These are phyloP conservation scores for Lytechinus variegatus DNA, from an alignment of 35 echinoderm and acorn worm species.

Conservation along the genomic window DNA sequence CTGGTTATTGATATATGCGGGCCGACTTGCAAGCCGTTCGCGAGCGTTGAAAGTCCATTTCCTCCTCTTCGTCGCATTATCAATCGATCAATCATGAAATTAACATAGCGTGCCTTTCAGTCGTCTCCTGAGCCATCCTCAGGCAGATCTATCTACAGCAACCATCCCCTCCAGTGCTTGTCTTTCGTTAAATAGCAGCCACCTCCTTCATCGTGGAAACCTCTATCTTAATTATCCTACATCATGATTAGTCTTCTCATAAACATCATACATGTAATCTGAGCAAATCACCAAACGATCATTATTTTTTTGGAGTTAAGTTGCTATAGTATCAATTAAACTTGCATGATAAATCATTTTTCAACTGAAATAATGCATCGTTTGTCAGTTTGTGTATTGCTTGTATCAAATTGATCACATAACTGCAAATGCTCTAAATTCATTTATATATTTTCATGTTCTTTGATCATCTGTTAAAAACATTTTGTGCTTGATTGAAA, in stretches of 20 bases:
- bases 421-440: too few species aligned
- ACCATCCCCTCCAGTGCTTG: background rate
- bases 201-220: background rate
- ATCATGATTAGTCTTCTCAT: background rate
- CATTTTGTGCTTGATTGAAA: too few species aligned
- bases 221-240: background rate
- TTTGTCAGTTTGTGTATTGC: too few species aligned
- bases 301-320: too few species aligned
- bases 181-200: background rate
- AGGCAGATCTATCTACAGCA: background rate
- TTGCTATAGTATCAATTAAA: too few species aligned
- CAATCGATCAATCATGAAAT: slow-evolving; percentile 36
- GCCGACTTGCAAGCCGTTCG: slow-evolving; percentile 22
- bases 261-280: background rate
- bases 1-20: slow-evolving; percentile 23
- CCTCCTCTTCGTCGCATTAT: slow-evolving; percentile 16
- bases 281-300: background rate
- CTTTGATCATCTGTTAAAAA: too few species aligned
- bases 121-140: background rate
- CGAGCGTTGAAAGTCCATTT: slow-evolving; percentile 8
- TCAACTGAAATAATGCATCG: too few species aligned
- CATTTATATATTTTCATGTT: too few species aligned
- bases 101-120: background rate
- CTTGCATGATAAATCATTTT: too few species aligned
- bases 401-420: too few species aligned